These are phyloP conservation scores for Drosophila neotestacea DNA, from an alignment of 2,888 invertebrate genomes.

Conservation along the genomic window DNA sequence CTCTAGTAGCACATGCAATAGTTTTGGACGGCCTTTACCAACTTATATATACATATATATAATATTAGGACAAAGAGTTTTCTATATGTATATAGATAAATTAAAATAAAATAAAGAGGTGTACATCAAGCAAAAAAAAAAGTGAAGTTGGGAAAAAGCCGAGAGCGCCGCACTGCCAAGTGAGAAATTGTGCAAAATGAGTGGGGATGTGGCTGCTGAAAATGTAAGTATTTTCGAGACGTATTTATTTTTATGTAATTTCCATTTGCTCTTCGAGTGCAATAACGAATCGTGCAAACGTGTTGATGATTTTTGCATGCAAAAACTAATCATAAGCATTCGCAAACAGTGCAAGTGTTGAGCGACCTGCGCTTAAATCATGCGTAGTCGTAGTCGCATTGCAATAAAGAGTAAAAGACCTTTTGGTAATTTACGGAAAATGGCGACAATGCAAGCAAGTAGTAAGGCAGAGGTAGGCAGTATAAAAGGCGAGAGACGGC, in stretches of 20 bases:
- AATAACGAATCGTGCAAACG: constrained; percentile 61
- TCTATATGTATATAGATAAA: neutral
- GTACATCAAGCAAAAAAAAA: constrained; percentile 35
- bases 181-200: constrained; percentile 77
- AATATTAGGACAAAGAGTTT: too few species aligned
- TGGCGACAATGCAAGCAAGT: constrained; percentile 83
- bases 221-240: constrained; percentile 80
- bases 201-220: constrained; percentile 83
- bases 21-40: constrained; percentile 24
- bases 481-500: constrained; percentile 33
- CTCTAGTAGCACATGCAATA: constrained; percentile 33
- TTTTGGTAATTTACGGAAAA: constrained; percentile 82
- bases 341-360: constrained; percentile 49
- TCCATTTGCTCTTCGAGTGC: constrained; percentile 38
- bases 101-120: constrained; percentile 35
- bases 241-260: constrained; percentile 72
- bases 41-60: constrained; percentile 11
- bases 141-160: constrained; percentile 64
- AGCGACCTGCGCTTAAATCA: constrained; percentile 48
- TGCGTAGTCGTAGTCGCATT: constrained; percentile 52
- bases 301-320: constrained; percentile 50
- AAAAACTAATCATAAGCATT: constrained; percentile 25
- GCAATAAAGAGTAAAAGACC: constrained; percentile 61
- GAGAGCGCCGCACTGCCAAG: constrained; percentile 70
- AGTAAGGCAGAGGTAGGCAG: constrained; percentile 36